Conservation (phyloP, 2,113 vertebrate species). For the Takifugu bimaculatus region DNA sequence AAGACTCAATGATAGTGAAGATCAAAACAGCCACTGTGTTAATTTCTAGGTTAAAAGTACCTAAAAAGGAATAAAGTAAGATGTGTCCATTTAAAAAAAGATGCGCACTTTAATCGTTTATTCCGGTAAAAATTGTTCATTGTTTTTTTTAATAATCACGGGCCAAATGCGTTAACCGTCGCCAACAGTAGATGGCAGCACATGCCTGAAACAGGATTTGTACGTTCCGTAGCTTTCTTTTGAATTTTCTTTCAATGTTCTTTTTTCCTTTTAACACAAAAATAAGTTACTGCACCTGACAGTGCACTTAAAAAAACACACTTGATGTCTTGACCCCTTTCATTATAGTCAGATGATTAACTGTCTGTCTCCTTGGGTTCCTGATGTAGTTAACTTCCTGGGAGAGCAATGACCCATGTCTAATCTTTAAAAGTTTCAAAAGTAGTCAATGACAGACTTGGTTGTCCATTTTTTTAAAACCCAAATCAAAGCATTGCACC, state of each 20-base stretch:
- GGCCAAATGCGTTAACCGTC: not conserved
- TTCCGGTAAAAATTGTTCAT: too few relatives aligned
- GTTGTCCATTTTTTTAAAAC: too few relatives aligned
- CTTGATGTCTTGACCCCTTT: constrained; percentile 20
- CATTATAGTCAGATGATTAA: constrained; percentile 30
- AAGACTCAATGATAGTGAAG: too few relatives aligned
- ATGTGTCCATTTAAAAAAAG: too few relatives aligned
- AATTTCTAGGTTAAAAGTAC: too few relatives aligned
- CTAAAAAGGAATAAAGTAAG: too few relatives aligned
- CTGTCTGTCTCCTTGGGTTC: constrained; percentile 16
- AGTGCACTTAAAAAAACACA: constrained; percentile 31
- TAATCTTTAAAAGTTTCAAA: not conserved
- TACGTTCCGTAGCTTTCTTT: not conserved
- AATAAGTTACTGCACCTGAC: constrained; percentile 15
- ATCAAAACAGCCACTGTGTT: too few relatives aligned
- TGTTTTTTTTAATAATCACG: not conserved
- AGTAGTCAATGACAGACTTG: too few relatives aligned
- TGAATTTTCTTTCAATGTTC: not conserved
- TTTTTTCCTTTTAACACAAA: not conserved
- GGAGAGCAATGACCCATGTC: constrained; percentile 36
- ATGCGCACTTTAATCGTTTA: too few relatives aligned
- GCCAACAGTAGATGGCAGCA: constrained; percentile 63
- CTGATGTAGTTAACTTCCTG: constrained; percentile 19
- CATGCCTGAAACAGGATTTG: constrained; percentile 12
- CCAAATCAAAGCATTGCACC: too few relatives aligned